Evolutionary conservation across 2,888 invertebrate species (phyloP).

Genomic region (Diaphora mendica): DNA sequence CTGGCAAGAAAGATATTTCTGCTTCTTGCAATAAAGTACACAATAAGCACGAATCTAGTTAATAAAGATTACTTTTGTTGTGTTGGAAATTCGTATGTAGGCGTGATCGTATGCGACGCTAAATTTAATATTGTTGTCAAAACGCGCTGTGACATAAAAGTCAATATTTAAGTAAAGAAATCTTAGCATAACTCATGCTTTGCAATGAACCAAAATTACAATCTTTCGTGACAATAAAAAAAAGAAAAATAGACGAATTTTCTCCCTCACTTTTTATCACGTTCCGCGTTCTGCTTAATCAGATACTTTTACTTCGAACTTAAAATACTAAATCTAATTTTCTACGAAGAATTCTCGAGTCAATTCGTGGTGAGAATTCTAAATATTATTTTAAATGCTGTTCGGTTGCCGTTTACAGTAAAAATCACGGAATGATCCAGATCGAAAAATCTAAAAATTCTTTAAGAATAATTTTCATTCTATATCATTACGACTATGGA

Average conservation of each 20-base stretch:
- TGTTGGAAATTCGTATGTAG: constrained; percentile 8
- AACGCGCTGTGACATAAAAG: constrained; percentile 84
- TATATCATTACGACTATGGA: constrained; percentile 51
- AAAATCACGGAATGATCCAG: constrained; percentile 24
- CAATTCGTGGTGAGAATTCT: constrained; percentile 62
- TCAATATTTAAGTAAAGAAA: constrained; percentile 78
- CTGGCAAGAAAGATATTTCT: neutral
- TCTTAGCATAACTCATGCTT: constrained; percentile 74
- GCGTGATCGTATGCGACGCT: constrained; percentile 39
- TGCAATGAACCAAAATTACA: constrained; percentile 70
- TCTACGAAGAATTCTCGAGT: constrained; percentile 62
- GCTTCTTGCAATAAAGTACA: neutral
- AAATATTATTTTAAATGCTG: constrained; percentile 48
- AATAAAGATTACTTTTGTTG: neutral
- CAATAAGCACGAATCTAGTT: neutral
- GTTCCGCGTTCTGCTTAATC: constrained; percentile 68
- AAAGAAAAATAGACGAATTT: constrained; percentile 52
- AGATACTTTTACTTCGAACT: constrained; percentile 62
- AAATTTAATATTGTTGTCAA: constrained; percentile 61
- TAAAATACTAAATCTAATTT: constrained; percentile 64
- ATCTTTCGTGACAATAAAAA: constrained; percentile 76
- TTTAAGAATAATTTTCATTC: constrained; percentile 29
- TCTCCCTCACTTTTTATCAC: constrained; percentile 61
- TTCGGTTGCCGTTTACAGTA: constrained; percentile 54
- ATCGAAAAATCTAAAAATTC: constrained; percentile 35